A percentile compares a stretch with the other conserved stretches of the same genome.
Evolutionary conservation across 2,797 vertebrate species (phyloP).

Genomic region (Brachyalestes nurse): DNA sequence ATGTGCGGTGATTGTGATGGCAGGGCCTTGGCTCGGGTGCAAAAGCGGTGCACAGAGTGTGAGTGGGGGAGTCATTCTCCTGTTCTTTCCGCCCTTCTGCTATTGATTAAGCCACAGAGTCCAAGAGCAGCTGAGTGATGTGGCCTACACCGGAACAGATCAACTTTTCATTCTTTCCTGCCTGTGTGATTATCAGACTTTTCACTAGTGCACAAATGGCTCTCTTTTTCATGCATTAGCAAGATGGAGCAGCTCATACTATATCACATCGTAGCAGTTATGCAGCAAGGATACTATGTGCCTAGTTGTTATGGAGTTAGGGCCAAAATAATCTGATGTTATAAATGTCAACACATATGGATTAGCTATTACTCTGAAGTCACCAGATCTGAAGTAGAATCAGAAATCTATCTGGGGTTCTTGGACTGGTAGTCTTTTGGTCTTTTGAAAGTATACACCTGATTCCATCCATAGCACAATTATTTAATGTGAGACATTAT

Average conservation of each 20-base stretch:
- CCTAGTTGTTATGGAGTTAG: neutral
- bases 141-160: conserved; percentile 46
- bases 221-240: conserved; percentile 2
- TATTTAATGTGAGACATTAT: too few relatives aligned
- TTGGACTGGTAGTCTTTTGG: neutral
- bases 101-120: conserved; percentile 41
- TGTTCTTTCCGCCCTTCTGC: conserved; percentile 38
- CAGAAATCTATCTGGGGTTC: neutral
- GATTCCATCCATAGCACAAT: too few relatives aligned
- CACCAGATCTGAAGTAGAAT: neutral
- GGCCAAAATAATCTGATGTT: neutral
- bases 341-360: neutral
- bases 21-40: conserved; percentile 42
- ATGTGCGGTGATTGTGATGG: conserved; percentile 63
- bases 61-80: conserved; percentile 24
- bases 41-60: conserved; percentile 48
- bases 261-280: neutral
- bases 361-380: neutral
- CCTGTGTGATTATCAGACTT: conserved; percentile 39
- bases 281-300: neutral
- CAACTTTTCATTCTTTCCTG: conserved; percentile 41
- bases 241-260: conserved; percentile 13
- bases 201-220: conserved; percentile 22
- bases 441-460: neutral
- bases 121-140: conserved; percentile 38